Evolutionary conservation across 1,140 invertebrate genomes (phyloP).

Genomic region (Solen grandis): DNA sequence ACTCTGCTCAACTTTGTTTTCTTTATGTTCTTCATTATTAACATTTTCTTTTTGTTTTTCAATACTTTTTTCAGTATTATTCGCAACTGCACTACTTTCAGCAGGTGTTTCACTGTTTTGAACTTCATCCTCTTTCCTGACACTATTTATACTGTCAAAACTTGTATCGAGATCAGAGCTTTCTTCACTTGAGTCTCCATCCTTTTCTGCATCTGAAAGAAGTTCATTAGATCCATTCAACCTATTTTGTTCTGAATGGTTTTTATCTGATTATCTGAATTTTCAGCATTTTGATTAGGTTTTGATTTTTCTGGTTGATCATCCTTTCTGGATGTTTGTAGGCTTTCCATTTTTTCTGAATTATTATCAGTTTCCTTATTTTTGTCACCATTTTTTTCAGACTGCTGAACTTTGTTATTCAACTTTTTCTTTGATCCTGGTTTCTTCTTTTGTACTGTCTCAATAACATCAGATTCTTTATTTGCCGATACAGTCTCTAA

Average conservation of each 20-base stretch:
- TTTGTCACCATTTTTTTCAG: too few species aligned
- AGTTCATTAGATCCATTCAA: not conserved
- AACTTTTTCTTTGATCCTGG: not conserved
- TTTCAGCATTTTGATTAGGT: slow-evolving; percentile 5
- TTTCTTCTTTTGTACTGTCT: slow-evolving; percentile 37
- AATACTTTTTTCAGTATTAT: slow-evolving; percentile 37
- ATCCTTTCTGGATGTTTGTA: not conserved
- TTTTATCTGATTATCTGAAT: too few species aligned
- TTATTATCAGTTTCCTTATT: slow-evolving; percentile 2
- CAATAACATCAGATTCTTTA: slow-evolving; percentile 5
- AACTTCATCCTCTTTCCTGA: slow-evolving; percentile 8
- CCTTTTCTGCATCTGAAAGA: not conserved
- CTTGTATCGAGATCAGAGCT: slow-evolving; percentile 53
- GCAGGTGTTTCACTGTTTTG: not conserved
- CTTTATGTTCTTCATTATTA: slow-evolving; percentile 2
- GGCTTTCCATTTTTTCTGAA: not conserved
- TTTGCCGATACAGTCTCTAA: not conserved
- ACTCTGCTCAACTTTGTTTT: slow-evolving; percentile 10
- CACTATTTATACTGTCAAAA: slow-evolving; percentile 45
- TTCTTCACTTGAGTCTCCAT: slow-evolving; percentile 23
- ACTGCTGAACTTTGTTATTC: too few species aligned
- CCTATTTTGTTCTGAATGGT: too few species aligned
- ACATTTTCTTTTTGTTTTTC: slow-evolving; percentile 26
- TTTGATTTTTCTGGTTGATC: not conserved
- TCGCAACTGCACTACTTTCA: slow-evolving; percentile 4